Conservation (phyloP, 2,888 invertebrate genomes). For the Tenthredo distinguenda region DNA sequence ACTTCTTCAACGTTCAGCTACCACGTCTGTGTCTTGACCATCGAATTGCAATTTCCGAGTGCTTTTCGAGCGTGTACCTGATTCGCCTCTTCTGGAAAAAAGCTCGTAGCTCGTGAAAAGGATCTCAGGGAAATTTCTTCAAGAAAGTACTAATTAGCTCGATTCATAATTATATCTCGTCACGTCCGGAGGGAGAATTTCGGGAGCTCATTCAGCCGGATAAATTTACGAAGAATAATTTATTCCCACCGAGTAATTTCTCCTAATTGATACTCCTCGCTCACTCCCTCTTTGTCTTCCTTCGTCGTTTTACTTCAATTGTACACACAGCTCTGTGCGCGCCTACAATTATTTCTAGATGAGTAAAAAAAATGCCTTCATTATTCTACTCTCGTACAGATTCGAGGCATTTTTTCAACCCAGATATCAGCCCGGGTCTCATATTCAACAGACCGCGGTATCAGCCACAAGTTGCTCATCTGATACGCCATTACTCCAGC, state of each 20-base stretch:
- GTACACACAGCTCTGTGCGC: neutral
- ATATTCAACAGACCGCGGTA: too few species aligned
- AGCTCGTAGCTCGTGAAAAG: too few species aligned
- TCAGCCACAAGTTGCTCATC: too few species aligned
- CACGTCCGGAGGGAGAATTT: slow-evolving; percentile 49
- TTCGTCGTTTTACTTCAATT: neutral
- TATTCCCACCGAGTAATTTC: slow-evolving; percentile 3
- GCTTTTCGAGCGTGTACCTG: neutral
- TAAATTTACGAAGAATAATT: slow-evolving; percentile 33
- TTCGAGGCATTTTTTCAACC: neutral
- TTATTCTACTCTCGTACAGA: neutral
- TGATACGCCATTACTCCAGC: too few species aligned
- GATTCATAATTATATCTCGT: slow-evolving; percentile 57
- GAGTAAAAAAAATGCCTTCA: neutral
- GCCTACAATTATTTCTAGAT: neutral
- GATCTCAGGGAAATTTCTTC: neutral
- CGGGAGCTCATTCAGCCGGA: neutral
- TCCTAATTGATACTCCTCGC: slow-evolving; percentile 24
- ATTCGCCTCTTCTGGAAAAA: too few species aligned
- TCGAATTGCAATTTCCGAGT: neutral
- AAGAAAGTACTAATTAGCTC: slow-evolving; percentile 32
- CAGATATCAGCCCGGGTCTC: neutral
- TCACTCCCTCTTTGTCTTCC: neutral
- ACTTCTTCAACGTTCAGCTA: neutral
- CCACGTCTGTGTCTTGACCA: neutral